Percentiles rank a stretch among this genome's conserved stretches.
These are phyloP conservation scores for Dasysyrphus tricinctus DNA, from an alignment of 2,888 invertebrate species.

Conservation along the genomic window DNA sequence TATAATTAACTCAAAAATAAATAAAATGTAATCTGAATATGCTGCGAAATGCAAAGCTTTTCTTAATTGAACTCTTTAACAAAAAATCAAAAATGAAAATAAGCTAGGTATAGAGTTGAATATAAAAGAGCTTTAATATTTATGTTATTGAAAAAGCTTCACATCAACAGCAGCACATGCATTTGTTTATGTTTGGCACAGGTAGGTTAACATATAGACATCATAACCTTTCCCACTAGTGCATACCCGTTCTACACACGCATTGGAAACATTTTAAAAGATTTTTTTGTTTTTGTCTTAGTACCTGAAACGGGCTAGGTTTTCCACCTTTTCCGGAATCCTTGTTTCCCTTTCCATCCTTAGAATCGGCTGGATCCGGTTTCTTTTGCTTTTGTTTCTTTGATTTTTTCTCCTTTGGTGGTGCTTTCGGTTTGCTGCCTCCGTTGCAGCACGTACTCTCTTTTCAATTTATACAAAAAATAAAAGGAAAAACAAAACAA, in stretches of 20 bases:
- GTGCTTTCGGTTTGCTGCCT: slow-evolving; percentile 86
- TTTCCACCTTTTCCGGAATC: slow-evolving; percentile 87
- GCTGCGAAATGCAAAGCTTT: slow-evolving; percentile 68
- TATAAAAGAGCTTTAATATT: slow-evolving; percentile 32
- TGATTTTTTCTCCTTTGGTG: slow-evolving; percentile 88
- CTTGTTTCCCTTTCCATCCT: slow-evolving; percentile 85
- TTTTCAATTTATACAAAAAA: no score
- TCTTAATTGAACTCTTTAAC: slow-evolving; percentile 33
- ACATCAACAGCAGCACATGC: slow-evolving; percentile 67
- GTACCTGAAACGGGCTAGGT: slow-evolving; percentile 88
- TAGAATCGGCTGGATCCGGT: slow-evolving; percentile 86
- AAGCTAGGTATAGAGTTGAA: slow-evolving; percentile 8
- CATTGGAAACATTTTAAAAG: neutral
- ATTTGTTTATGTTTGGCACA: slow-evolving; percentile 21
- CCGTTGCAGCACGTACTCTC: slow-evolving; percentile 94
- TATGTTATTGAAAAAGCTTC: slow-evolving; percentile 70
- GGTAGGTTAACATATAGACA: slow-evolving; percentile 23
- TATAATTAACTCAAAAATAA: neutral
- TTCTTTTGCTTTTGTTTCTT: slow-evolving; percentile 88
- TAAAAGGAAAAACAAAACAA: neutral
- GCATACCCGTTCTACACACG: slow-evolving; percentile 9
- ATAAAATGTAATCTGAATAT: slow-evolving; percentile 22
- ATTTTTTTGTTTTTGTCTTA: slow-evolving; percentile 10
- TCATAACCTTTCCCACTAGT: slow-evolving; percentile 33
- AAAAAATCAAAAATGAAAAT: neutral